Conservation (phyloP, 2,888 invertebrate genomes). For the Quadroppia sp. region DNA sequence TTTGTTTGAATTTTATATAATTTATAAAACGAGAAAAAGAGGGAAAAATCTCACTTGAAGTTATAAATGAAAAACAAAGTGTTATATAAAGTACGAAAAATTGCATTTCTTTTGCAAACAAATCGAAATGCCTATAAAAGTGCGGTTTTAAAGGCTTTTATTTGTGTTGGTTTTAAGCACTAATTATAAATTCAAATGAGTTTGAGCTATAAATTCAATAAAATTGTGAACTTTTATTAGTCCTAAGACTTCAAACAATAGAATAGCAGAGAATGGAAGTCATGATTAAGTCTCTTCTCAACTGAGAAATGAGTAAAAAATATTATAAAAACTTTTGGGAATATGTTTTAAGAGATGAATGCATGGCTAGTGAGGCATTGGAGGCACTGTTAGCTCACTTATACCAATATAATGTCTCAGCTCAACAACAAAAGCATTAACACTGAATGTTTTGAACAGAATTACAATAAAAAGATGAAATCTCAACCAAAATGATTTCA, state of each 20-base stretch:
- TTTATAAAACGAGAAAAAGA: too few species aligned
- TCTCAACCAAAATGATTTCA: too few species aligned
- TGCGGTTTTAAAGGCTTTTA: constrained; percentile 8
- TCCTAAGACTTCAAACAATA: background rate
- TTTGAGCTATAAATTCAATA: background rate
- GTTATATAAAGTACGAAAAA: too few species aligned
- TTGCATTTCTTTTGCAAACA: background rate
- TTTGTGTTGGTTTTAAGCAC: background rate
- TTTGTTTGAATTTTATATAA: too few species aligned
- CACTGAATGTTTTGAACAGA: too few species aligned
- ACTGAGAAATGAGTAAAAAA: constrained; percentile 32
- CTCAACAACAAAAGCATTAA: background rate
- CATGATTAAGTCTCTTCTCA: constrained; percentile 26
- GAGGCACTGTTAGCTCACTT: background rate
- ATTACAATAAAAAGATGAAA: too few species aligned
- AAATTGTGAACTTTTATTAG: background rate
- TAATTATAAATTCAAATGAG: constrained; percentile 6
- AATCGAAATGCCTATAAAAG: background rate
- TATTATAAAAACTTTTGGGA: constrained; percentile 25
- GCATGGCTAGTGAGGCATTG: constrained; percentile 34
- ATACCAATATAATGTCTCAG: background rate
- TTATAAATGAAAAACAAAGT: too few species aligned
- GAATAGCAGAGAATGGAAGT: constrained; percentile 13
- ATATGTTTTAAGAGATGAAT: constrained; percentile 30
- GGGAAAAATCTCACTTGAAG: too few species aligned